Conservation (phyloP, 1,140 invertebrate species). For the Chymomyza costata region DNA sequence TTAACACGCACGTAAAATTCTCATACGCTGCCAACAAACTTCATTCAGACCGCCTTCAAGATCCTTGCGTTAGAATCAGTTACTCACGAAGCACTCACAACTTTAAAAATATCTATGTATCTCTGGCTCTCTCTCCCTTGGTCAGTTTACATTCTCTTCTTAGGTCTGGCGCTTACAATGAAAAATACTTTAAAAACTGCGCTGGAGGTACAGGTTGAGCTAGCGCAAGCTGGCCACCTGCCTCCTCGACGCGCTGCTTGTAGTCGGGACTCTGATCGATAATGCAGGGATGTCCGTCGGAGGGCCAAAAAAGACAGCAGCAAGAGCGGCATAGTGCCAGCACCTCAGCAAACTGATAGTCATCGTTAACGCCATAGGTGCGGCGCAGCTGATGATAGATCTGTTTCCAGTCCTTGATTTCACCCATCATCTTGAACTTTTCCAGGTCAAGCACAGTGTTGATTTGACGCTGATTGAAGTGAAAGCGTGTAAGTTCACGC, state of each 20-base stretch:
- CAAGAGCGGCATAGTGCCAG: slow-evolving; percentile 96
- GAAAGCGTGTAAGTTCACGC: slow-evolving; percentile 92
- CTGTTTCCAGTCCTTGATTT: slow-evolving; percentile 81
- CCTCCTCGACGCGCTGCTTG: slow-evolving; percentile 85
- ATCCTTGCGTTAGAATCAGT: too few species aligned
- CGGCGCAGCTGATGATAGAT: slow-evolving; percentile 86
- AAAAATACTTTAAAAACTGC: slow-evolving; percentile 93
- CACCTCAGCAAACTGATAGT: slow-evolving; percentile 92
- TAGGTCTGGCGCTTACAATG: slow-evolving; percentile 83
- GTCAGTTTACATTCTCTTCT: slow-evolving; percentile 19
- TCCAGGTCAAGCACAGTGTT: slow-evolving; percentile 80
- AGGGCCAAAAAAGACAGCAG: slow-evolving; percentile 97
- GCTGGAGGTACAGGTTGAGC: slow-evolving; percentile 90
- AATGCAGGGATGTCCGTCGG: slow-evolving; percentile 92
- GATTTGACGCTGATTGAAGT: slow-evolving; percentile 92
- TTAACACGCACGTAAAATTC: slow-evolving; percentile 49
- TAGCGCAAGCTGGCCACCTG: slow-evolving; percentile 85
- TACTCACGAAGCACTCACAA: slow-evolving; percentile 4
- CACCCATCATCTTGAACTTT: slow-evolving; percentile 74
- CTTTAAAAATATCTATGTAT: slow-evolving; percentile 47
- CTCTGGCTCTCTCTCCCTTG: slow-evolving; percentile 39
- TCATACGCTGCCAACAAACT: slow-evolving; percentile 24
- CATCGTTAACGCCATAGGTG: slow-evolving; percentile 91
- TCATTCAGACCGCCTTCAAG: too few species aligned
- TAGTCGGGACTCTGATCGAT: slow-evolving; percentile 88